Base-by-base conservation (phyloP, 2,113 vertebrate genomes). In the Hypomesus transpacificus region DNA sequence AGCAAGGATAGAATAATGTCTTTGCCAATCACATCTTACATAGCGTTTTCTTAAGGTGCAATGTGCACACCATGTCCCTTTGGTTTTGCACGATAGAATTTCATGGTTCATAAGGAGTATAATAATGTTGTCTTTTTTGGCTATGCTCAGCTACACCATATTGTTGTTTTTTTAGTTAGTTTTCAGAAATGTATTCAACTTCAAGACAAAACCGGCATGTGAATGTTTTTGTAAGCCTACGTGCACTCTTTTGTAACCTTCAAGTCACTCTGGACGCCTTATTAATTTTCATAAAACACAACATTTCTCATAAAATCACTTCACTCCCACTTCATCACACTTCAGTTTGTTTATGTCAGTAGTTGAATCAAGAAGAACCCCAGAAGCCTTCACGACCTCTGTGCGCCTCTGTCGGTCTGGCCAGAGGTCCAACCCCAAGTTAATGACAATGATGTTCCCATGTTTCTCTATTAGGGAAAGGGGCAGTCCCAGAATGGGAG, bases 1-100 rank as follows among this genome's bases (percentile, higher is more conserved):
- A 88, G 89, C 86, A 82, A 82, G 90, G 90, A 92, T 89, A 90
- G 91, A 92, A 92, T 91, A 89, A 91, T 91, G 90, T 90, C 87
- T 92, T 92, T 91, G 91, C 93, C 94, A 93, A 93, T 91, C 89
- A 90, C 90, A 88, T 91, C 89, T 86, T 91, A 89, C 90, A 88
- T 91, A 84, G 85, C 85, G 82, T 84, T 89, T 91, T 91, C 90
- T 90, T 88, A 91, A 91, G 90, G 87, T 91, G 89, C 89, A 87
- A 90, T 86, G 89, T 70, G 88, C 78, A 80, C 89, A 75, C 86
- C 75, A 84, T 85, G 74, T 82, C 70, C 24, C 69, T 71, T 74
- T 78, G 74, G 53, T 87, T 87, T 78, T 75, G 57, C 71, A 66
- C 59, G 75, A 83, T 68, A 82, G 71, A 22, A 51, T 9, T 39